phyloP scores from a whole-genome alignment of 2,797 vertebrate genomes.

The Eutrigla gurnardus region DNA sequence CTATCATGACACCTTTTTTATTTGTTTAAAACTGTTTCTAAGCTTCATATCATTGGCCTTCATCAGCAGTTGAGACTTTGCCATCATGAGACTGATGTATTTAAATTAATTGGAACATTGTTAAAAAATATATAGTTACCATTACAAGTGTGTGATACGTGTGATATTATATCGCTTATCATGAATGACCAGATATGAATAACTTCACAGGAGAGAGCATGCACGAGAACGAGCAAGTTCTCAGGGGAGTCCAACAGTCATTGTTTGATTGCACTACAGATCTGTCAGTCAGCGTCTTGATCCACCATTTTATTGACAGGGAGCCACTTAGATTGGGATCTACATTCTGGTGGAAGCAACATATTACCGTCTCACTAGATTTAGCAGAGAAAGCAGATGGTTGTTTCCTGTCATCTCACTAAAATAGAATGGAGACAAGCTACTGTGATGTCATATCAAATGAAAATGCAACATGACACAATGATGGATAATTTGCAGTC shows the following conservation, averaged over 20 bases:
- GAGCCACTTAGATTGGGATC: slow-evolving; percentile 36
- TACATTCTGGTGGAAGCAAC: slow-evolving; percentile 26
- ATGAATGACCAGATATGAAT: neutral
- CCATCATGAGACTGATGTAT: neutral
- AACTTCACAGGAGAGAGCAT: slow-evolving; percentile 14
- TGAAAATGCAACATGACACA: slow-evolving; percentile 13
- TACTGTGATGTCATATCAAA: slow-evolving; percentile 14
- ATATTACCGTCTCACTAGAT: slow-evolving; percentile 10
- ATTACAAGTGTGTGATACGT: neutral
- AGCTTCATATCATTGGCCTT: neutral
- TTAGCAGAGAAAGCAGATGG: slow-evolving; percentile 12
- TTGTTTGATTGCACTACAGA: slow-evolving; percentile 59
- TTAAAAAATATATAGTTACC: neutral
- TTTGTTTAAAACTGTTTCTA: too few relatives aligned
- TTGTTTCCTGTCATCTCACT: slow-evolving; percentile 7
- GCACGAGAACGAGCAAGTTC: slow-evolving; percentile 38
- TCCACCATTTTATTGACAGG: slow-evolving; percentile 28
- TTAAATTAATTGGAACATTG: neutral
- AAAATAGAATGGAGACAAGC: slow-evolving; percentile 2
- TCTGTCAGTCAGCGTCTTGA: slow-evolving; percentile 70
- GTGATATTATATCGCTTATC: neutral
- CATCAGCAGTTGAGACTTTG: neutral
- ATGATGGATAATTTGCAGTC: slow-evolving; percentile 13
- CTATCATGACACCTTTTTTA: too few relatives aligned
- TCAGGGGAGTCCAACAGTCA: slow-evolving; percentile 51